A percentile compares a stretch with the other conserved stretches of the same genome.
These are phyloP conservation scores for Fopius arisanus DNA, from an alignment of 1,140 invertebrate genomes.

Conservation along the genomic window DNA sequence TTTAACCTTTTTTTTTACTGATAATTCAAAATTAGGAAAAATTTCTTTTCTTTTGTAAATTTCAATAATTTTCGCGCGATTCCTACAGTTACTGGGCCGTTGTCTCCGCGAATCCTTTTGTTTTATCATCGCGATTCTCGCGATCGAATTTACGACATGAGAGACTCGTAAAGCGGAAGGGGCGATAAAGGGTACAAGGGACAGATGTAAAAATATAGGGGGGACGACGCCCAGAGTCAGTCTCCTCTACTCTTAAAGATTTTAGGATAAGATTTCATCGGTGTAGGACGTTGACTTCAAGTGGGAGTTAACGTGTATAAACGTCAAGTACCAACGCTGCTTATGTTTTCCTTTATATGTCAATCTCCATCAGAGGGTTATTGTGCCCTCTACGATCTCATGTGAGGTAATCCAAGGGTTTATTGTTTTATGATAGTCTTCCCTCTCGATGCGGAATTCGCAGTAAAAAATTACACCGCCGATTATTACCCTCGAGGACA, in stretches of 20 bases:
- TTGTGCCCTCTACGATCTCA: neutral
- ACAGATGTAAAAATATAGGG: constrained; percentile 11
- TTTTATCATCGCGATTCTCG: neutral
- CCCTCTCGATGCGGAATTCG: neutral
- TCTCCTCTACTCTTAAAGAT: constrained; percentile 13
- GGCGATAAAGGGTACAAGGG: constrained; percentile 18
- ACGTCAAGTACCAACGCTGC: neutral
- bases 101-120: constrained; percentile 7
- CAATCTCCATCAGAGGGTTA: constrained; percentile 10
- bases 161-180: constrained; percentile 18
- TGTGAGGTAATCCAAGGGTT: constrained; percentile 21
- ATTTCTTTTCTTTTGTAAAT: no score
- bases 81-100: no score
- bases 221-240: neutral
- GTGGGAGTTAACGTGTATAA: constrained; percentile 20
- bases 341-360: constrained; percentile 16
- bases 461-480: neutral
- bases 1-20: no score
- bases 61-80: no score
- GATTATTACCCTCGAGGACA: neutral
- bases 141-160: constrained; percentile 28
- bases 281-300: neutral
- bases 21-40: no score
- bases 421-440: constrained; percentile 18
- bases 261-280: constrained; percentile 31